Evolutionary conservation across 2,113 vertebrate genomes (phyloP), one percentile per base, ranked within the genome.

Genomic region (Ochotona curzoniae): DNA sequence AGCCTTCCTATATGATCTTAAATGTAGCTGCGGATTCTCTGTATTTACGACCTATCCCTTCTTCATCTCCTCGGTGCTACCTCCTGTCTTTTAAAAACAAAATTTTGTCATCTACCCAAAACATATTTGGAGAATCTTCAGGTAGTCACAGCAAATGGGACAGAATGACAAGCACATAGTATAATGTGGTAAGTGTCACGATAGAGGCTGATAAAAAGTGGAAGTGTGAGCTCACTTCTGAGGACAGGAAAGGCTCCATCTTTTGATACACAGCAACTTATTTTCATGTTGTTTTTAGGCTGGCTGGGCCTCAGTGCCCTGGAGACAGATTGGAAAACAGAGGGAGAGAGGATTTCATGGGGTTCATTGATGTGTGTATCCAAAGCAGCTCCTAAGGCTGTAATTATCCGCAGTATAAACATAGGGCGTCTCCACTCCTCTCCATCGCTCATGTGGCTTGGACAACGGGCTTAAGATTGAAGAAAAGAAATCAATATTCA

Each of bases 401-500:
- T 80, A 51, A 83, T 89, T 54, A 9, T 61, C 38, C 8, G 35
- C 23, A 83, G 78, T 89, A 84, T 51, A 64, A 51, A 76, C 80
- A 67, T 47, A 54, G 75, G 38, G 26, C 61, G 30, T 28, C 60
- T 49, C 9, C 80, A 3, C 83, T 66, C 75, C 78, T 70, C 51
- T 90, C 67, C 69, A 0, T 49, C 13, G 85, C 60, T 90, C 89
- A 80, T 51, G 67, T n/a, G 21, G 73, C 35, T 67, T 93, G 81
- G 83, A 94, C 94, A 54, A 80, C 87, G 88, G 67, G 60, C 67
- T 60, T 92, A 91, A 86, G 71, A 94, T 7, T 76, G 94, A 85
- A 86, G 78, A 90, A 76, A 76, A 94, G 38, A 87, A 94, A 96
- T 96, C 94, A 84, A 87, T 95, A 57, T 12, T 64, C 70, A 83